Percentiles rank a stretch among this genome's conserved stretches.
These are phyloP conservation scores for Ophraella communa DNA, from an alignment of 2,888 invertebrate genomes.

Conservation along the genomic window DNA sequence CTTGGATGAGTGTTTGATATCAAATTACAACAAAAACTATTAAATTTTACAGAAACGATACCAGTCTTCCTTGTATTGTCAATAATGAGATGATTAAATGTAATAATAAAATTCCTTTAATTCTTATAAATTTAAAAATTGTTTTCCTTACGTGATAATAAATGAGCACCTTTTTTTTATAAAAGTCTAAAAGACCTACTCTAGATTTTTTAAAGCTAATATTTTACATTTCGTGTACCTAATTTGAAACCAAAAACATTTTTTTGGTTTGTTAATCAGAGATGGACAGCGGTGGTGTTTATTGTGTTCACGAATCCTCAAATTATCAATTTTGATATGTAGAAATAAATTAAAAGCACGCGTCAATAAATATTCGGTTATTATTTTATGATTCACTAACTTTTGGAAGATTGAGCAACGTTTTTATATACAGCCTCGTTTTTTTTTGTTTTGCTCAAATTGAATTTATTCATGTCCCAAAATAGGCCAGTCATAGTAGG, in stretches of 20 bases:
- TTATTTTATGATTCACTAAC: conserved; percentile 8
- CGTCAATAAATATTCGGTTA: conserved; percentile 1
- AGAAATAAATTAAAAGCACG: conserved; percentile 31
- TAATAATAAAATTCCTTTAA: conserved; percentile 38
- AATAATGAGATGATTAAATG: conserved; percentile 38
- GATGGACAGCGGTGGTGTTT: conserved; percentile 45
- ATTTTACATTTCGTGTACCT: conserved; percentile 42
- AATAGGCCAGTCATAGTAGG: too few species aligned
- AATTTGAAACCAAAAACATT: conserved; percentile 39
- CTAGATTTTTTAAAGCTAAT: conserved; percentile 44
- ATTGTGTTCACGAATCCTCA: conserved; percentile 40
- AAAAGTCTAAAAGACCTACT: conserved; percentile 41
- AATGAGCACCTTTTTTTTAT: conserved; percentile 53
- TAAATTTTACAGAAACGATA: conserved; percentile 13
- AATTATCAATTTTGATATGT: conserved; percentile 48
- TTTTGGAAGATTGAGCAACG: conserved; percentile 15
- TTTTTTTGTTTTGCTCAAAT: conserved; percentile 4
- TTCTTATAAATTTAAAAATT: conserved; percentile 30
- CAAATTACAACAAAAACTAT: conserved; percentile 8
- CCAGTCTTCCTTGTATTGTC: conserved; percentile 56
- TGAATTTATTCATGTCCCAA: neutral
- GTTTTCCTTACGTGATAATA: conserved; percentile 37
- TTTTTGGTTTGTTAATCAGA: conserved; percentile 44
- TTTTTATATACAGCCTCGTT: conserved; percentile 12
- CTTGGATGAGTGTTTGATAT: neutral